Base-by-base conservation (phyloP, 2,888 invertebrate genomes). In the Zootermopsis nevadensis region DNA sequence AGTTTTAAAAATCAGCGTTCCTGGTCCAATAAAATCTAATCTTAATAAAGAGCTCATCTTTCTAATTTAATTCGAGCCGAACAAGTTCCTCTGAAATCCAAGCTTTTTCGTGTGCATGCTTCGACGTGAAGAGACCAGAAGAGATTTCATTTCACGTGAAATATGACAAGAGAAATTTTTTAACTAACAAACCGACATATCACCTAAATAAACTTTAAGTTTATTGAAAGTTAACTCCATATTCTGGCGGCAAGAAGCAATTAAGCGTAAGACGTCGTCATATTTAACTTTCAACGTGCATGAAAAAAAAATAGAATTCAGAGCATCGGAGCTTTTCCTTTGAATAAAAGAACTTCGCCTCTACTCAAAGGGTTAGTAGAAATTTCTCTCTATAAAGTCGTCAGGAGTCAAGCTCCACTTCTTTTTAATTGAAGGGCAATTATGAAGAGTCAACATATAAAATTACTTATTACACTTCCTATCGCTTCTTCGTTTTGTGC, bases 401-500 rank as follows among this genome's bases (percentile, higher is more conserved):
- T 48, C 12, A 48, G 15, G 48, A 48, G 48, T 19, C 19, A 48
- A 15, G 42, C 42, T 48, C 15, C 19, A 48, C 19, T 60, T 60
- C 60, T 6, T 31, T 72, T 38, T 83, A 80, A 83, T 83, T 80
- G 80, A 76, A 80, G 76, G 76, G 55, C 76, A 80, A 83, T 79
- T 83, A 82, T 67, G 42, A 77, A 83, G 82, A 81, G 81, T 72
- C 83, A 83, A 84, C 79, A 79, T 66, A 60, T 66, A 79, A 66
- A 60, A 79, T 66, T 79, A 79, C 60, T 79, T 79, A 79, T 79
- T 60, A 27, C 79, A 79, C 66, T 66, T 27, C 22, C 35, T 38
- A 4, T n/a, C n/a, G 27, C 60, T 60, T 60, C 60, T n/a, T 3
- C 27, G n/a, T 19, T 35, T 24, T 38, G 27, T 31, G 12, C 27